These are phyloP conservation scores for Tenthredo notha DNA, from an alignment of 2,888 invertebrate species.

Conservation along the genomic window DNA sequence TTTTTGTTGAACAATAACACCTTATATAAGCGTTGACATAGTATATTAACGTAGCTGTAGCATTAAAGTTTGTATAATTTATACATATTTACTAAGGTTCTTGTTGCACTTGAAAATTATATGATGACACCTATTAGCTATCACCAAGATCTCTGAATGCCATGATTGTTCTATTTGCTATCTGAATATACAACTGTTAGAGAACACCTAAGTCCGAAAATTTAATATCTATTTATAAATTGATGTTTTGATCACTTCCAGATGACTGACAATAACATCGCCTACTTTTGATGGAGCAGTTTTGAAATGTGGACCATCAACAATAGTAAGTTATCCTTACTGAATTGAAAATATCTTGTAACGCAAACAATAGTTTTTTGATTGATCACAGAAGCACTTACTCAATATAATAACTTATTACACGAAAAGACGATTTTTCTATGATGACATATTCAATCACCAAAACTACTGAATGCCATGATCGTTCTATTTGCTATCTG, in stretches of 20 bases:
- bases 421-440: background rate
- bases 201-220: background rate
- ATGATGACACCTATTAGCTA: conserved; percentile 59
- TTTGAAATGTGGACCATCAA: no score
- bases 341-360: background rate
- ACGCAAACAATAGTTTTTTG: background rate
- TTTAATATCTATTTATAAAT: background rate
- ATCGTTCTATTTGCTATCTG: conserved; percentile 63
- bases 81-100: background rate
- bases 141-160: conserved; percentile 64
- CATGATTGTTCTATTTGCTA: conserved; percentile 65
- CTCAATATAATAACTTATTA: background rate
- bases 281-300: background rate
- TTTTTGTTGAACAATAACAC: no score
- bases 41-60: no score
- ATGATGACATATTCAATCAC: conserved; percentile 57
- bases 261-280: background rate
- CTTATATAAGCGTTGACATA: no score
- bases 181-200: conserved; percentile 51
- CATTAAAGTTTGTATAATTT: no score
- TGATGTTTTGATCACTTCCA: background rate
- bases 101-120: conserved; percentile 1
- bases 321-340: no score
- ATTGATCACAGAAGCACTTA: background rate
- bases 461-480: conserved; percentile 62